These are phyloP conservation scores for Pseudomyrmex dendroicus DNA, from an alignment of 1,140 invertebrate genomes.

Conservation along the genomic window DNA sequence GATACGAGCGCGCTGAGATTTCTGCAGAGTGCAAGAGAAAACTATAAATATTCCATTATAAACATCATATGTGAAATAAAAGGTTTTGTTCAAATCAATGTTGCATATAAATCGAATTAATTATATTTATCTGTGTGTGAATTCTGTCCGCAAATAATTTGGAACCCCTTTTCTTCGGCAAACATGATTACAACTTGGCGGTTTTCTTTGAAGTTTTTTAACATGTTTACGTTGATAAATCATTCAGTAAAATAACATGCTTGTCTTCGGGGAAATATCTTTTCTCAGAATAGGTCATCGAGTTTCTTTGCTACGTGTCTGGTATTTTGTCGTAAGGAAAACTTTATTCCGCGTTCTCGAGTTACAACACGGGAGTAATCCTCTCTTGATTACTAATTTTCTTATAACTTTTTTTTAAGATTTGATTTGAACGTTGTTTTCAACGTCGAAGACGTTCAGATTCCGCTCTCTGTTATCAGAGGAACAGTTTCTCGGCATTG, in stretches of 20 bases:
- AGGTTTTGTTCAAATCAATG: too few relatives aligned
- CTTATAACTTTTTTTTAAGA: neutral
- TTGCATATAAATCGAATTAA: neutral
- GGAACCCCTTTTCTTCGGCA: neutral
- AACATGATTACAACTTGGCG: too few relatives aligned
- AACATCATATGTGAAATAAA: neutral
- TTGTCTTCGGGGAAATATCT: slow-evolving; percentile 19
- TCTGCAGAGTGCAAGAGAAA: neutral
- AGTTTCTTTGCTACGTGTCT: neutral
- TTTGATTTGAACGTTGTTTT: too few relatives aligned
- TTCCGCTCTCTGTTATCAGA: neutral
- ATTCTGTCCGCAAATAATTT: neutral
- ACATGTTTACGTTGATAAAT: slow-evolving; percentile 23
- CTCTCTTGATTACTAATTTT: slow-evolving; percentile 2
- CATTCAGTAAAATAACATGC: neutral
- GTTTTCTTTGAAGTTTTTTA: neutral
- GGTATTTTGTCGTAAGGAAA: neutral
- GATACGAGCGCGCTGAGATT: neutral
- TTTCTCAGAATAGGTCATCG: neutral
- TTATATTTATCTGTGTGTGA: too few relatives aligned
- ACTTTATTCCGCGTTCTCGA: neutral
- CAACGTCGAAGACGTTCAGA: neutral
- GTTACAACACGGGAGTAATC: neutral
- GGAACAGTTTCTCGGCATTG: neutral
- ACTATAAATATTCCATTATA: neutral